Conservation (phyloP, 2,888 invertebrate genomes). For the Sepiola atlantica region DNA sequence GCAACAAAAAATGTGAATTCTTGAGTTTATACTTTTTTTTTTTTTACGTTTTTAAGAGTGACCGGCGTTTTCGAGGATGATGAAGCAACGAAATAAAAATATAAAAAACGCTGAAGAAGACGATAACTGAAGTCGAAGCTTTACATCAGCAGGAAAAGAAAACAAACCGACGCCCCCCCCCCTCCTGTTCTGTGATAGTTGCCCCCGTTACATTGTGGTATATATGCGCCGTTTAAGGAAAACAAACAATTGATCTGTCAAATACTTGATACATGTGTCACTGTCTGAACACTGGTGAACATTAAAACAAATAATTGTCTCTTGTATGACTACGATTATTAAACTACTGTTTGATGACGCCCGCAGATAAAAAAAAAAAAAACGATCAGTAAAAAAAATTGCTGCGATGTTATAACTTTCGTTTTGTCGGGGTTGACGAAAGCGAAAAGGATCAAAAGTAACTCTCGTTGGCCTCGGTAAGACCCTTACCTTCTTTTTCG, state of each 20-base stretch:
- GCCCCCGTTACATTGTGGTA: neutral
- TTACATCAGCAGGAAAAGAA: neutral
- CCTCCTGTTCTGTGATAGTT: neutral
- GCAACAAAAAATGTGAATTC: neutral
- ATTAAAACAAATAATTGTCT: neutral
- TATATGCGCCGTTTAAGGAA: neutral
- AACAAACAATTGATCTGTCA: neutral
- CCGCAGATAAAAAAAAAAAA: neutral
- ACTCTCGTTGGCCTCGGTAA: neutral
- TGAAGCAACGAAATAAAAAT: neutral
- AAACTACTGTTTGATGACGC: neutral
- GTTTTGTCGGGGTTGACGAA: neutral
- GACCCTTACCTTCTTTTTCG: neutral
- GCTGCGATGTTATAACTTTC: no score
- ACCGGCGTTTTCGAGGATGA: neutral
- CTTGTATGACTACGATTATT: neutral
- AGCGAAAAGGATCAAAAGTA: neutral
- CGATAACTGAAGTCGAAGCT: neutral
- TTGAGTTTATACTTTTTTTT: neutral
- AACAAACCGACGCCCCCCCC: neutral
- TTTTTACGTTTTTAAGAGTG: neutral
- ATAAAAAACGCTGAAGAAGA: neutral
- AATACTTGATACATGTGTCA: neutral
- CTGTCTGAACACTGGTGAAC: neutral
- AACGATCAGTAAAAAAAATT: neutral